A percentile compares a stretch with the other conserved stretches of the same genome.
phyloP scores from a whole-genome alignment of 2,888 invertebrate species.

The Acholoe squamosa region DNA sequence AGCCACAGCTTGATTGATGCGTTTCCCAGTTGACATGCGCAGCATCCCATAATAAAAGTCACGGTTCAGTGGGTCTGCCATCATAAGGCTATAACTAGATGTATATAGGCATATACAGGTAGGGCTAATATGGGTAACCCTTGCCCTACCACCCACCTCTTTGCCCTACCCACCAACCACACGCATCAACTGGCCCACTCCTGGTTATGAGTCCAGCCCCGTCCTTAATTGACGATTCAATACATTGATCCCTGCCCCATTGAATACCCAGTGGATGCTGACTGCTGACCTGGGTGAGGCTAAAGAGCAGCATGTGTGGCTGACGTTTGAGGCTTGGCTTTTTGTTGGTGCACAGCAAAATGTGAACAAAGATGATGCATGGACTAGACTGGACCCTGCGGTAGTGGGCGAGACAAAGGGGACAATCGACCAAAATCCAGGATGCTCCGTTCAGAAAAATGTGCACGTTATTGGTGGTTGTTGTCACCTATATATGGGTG shows the following conservation, averaged over 20 bases:
- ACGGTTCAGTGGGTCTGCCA: background rate
- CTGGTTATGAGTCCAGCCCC: background rate
- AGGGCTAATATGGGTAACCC: constrained; percentile 12
- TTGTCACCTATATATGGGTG: too few species aligned
- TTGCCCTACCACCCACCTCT: background rate
- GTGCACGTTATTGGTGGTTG: too few species aligned
- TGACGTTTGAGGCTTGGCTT: background rate
- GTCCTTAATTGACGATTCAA: constrained; percentile 25
- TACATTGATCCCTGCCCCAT: constrained; percentile 26
- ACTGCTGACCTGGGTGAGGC: background rate
- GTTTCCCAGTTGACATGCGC: constrained; percentile 6
- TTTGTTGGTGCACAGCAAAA: background rate
- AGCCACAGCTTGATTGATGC: background rate
- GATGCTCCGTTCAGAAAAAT: too few species aligned
- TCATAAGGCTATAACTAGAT: background rate
- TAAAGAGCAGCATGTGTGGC: too few species aligned
- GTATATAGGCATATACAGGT: background rate
- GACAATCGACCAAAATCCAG: too few species aligned
- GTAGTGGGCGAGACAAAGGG: too few species aligned
- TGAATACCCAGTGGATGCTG: background rate
- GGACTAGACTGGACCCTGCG: background rate
- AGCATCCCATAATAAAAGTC: background rate
- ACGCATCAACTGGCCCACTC: background rate
- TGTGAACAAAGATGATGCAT: background rate
- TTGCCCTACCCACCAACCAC: background rate